Evolutionary conservation across 2,113 vertebrate genomes (phyloP).

Genomic region (Oreochromis tanganicae): DNA sequence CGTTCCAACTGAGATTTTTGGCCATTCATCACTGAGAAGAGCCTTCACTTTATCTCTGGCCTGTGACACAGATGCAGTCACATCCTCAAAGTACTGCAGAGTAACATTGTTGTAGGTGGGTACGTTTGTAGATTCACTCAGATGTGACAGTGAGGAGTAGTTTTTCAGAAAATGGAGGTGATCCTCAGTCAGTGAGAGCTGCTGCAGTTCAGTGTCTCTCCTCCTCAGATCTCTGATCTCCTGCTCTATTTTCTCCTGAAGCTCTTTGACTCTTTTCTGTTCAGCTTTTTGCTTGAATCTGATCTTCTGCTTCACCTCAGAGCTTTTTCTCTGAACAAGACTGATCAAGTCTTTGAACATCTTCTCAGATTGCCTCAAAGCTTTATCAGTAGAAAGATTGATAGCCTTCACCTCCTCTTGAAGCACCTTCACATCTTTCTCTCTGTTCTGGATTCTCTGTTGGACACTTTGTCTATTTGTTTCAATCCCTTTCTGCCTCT

Average conservation of each 20-base stretch:
- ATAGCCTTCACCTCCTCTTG: rapidly evolving
- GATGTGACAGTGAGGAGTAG: rapidly evolving
- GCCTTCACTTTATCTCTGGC: neutral
- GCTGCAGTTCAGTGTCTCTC: too few species aligned
- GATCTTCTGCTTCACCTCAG: rapidly evolving
- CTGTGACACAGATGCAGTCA: neutral
- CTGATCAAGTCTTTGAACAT: rapidly evolving
- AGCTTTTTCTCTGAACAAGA: rapidly evolving
- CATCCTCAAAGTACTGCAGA: neutral
- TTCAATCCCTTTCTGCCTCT: rapidly evolving
- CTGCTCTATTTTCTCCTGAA: too few species aligned
- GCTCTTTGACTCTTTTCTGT: too few species aligned
- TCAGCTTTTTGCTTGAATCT: rapidly evolving
- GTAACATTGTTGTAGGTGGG: neutral
- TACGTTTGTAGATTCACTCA: rapidly evolving
- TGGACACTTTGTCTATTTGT: rapidly evolving
- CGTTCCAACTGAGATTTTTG: neutral
- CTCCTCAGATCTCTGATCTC: too few species aligned
- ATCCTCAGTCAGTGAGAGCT: too few species aligned
- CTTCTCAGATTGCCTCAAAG: rapidly evolving
- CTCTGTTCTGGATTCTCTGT: neutral
- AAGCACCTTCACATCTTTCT: neutral
- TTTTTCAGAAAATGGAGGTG: too few species aligned
- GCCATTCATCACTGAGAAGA: neutral
- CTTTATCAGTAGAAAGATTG: rapidly evolving